A percentile compares a stretch with the other conserved stretches of the same genome.
Evolutionary conservation across 2,797 vertebrate species (phyloP).

Genomic region (Buphagus erythrorhynchus): DNA sequence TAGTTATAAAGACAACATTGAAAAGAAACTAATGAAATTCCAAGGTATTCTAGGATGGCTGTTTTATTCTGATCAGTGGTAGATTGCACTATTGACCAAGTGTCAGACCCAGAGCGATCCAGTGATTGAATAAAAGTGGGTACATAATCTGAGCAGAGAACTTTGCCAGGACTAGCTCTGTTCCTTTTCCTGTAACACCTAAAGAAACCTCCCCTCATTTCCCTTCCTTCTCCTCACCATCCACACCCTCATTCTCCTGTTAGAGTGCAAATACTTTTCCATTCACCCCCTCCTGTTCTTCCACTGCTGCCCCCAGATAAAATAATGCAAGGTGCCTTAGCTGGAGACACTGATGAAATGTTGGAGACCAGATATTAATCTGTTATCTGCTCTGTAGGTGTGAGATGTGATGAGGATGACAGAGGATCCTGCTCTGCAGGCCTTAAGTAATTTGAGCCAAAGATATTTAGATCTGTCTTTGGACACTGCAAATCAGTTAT

Average conservation of each 20-base stretch:
- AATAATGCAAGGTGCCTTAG: conserved; percentile 75
- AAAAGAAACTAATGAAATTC: conserved; percentile 91
- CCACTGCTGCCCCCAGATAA: conserved; percentile 62
- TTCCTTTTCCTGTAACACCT: conserved; percentile 78
- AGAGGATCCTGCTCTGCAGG: conserved; percentile 74
- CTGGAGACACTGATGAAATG: conserved; percentile 80
- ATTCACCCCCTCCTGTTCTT: neutral
- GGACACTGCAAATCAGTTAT: conserved; percentile 78
- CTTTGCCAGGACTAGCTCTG: conserved; percentile 80
- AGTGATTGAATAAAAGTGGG: conserved; percentile 92
- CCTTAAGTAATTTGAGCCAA: conserved; percentile 80
- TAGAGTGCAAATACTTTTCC: conserved; percentile 46
- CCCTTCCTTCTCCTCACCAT: conserved; percentile 12
- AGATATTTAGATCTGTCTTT: conserved; percentile 85
- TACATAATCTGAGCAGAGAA: conserved; percentile 88
- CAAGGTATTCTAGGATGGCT: conserved; percentile 84
- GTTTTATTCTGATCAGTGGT: conserved; percentile 89
- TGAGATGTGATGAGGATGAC: conserved; percentile 84
- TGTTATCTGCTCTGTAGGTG: conserved; percentile 81
- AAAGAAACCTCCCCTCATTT: conserved; percentile 77
- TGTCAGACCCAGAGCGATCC: conserved; percentile 85
- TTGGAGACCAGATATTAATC: conserved; percentile 83
- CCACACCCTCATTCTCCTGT: neutral
- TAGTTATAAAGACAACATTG: conserved; percentile 82
- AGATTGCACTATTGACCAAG: conserved; percentile 97